phyloP scores from a whole-genome alignment of 2,888 invertebrate genomes.

The Acrobasis repandana region DNA sequence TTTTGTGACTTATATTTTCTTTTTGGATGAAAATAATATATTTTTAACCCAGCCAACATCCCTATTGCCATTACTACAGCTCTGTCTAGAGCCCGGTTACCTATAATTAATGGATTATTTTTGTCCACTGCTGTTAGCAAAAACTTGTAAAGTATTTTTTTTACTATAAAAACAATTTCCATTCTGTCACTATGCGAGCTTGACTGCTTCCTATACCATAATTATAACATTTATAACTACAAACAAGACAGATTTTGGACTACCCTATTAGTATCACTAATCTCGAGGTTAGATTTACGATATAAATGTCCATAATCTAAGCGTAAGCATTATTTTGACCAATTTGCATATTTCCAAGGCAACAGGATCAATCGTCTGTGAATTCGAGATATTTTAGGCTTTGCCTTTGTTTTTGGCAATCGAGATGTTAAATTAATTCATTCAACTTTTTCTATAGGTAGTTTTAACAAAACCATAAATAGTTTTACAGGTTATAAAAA shows the following conservation, averaged over 20 bases:
- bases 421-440: neutral
- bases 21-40: no score
- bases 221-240: neutral
- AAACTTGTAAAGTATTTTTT: no score
- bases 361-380: conserved; percentile 13
- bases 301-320: neutral
- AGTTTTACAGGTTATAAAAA: neutral
- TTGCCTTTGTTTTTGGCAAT: conserved; percentile 12
- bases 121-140: no score
- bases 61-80: neutral
- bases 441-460: neutral
- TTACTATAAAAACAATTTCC: no score
- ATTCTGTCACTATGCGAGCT: neutral
- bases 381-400: conserved; percentile 6
- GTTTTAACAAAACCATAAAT: neutral
- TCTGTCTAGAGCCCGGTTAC: no score
- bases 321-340: neutral
- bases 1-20: no score
- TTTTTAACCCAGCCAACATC: no score
- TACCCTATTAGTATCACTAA: neutral
- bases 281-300: conserved; percentile 13
- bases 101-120: no score
- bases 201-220: neutral
- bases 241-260: neutral
- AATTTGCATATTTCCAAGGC: conserved; percentile 14